Base-by-base conservation (phyloP, 2,113 vertebrate genomes). In the Phainopepla nitens region DNA sequence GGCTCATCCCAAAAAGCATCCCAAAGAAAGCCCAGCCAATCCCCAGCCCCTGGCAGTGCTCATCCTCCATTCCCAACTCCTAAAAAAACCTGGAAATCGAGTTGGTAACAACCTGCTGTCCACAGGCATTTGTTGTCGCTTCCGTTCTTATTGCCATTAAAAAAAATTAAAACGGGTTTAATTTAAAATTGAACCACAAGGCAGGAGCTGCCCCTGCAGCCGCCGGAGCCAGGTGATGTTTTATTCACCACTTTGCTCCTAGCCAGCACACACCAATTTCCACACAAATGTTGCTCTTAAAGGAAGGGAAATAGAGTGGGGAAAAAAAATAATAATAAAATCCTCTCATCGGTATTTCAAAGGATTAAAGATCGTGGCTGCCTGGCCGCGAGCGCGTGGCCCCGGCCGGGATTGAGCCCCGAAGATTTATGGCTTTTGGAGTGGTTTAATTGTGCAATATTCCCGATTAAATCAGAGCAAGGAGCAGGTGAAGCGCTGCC, bases 171-270 rank as follows among this genome's bases (percentile, higher is more conserved):
- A 80, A 88, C 24, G 13, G 13, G 78, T 51, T 81, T 51, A 50
- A 65, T 60, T 42, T 45, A 44, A 73, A 86, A 51, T 53, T 58
- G 76, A 92, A 81, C 60, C 42, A 3, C 56, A 42, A 2, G 9
- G 68, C 78, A 92, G 73, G 84, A 97, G 95, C 77, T 93, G 94
- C 56, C 92, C 89, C 86, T 28, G 50, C 56, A 42, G 93, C 95
- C 84, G 42, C 61, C 24, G 4, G 72, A 21, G 2, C 69, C 50
- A 13, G 20, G 2, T 51, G 50, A 41, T 94, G 77, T 90, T 96
- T 96, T 94, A 89, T 95, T 96, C 96, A 92, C 82, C 27, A 0
- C 19, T 54, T 49, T 33, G 64, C 80, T 95, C 71, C 87, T 44
- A 70, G 51, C 81, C 68, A 62, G 64, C 58, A 22, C 61, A 8